Percentiles rank a stretch among this genome's conserved stretches.
phyloP scores from a whole-genome alignment of 1,140 invertebrate species.

The Ceratoteleas bidentatus region DNA sequence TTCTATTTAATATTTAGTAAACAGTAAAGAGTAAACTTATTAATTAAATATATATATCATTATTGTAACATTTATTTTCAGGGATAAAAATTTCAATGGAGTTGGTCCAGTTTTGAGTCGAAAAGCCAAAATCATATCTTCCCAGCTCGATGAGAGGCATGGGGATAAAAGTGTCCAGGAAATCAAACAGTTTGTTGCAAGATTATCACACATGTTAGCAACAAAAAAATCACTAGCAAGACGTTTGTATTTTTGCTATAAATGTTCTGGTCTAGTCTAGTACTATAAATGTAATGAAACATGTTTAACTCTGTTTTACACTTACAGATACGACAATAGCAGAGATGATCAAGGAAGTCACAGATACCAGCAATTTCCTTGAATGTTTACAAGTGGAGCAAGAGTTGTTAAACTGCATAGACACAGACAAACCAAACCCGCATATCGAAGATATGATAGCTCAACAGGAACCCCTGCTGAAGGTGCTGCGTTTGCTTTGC shows the following conservation, averaged over 20 bases:
- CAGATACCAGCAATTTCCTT: conserved; percentile 85
- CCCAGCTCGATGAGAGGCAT: conserved; percentile 92
- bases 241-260: too few species aligned
- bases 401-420: conserved; percentile 94
- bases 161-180: conserved; percentile 94
- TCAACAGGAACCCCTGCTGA: conserved; percentile 89
- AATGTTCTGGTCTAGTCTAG: too few species aligned
- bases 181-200: conserved; percentile 96
- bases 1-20: too few species aligned
- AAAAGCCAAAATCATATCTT: conserved; percentile 93
- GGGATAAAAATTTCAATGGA: conserved; percentile 97
- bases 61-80: conserved; percentile 65
- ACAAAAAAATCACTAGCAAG: too few species aligned
- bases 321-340: conserved; percentile 88
- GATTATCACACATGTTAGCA: conserved; percentile 93
- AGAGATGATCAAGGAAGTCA: conserved; percentile 88
- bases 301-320: conserved; percentile 3
- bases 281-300: too few species aligned
- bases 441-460: conserved; percentile 96
- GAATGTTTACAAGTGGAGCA: conserved; percentile 90
- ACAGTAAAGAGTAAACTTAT: too few species aligned
- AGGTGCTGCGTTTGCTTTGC: conserved; percentile 93
- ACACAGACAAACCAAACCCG: conserved; percentile 92
- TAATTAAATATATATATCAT: background rate
- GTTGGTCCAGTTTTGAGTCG: conserved; percentile 92